Percentiles rank a stretch among this genome's conserved stretches.
These are phyloP conservation scores for Drosophila histrio DNA, from an alignment of 2,888 invertebrate species.

Conservation along the genomic window DNA sequence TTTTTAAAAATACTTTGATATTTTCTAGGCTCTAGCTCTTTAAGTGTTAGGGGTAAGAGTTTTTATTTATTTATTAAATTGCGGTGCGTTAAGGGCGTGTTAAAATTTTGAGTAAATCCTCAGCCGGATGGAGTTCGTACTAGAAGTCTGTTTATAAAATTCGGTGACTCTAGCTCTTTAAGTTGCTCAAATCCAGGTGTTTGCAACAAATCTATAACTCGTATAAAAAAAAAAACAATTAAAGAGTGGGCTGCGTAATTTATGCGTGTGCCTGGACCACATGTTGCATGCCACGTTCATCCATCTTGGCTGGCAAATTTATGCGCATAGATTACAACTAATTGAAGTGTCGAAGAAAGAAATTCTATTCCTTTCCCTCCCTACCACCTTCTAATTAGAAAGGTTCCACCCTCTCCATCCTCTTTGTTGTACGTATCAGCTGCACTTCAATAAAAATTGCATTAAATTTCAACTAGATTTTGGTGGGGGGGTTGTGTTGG, in stretches of 20 bases:
- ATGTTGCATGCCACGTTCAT: conserved; percentile 60
- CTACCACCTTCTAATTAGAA: conserved; percentile 57
- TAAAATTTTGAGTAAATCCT: too few relatives aligned
- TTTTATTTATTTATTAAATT: too few relatives aligned
- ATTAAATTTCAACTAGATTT: conserved; percentile 24
- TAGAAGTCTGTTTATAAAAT: too few relatives aligned
- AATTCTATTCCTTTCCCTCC: conserved; percentile 30
- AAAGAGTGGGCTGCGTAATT: conserved; percentile 31
- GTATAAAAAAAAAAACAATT: conserved; percentile 21
- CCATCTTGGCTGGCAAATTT: conserved; percentile 54
- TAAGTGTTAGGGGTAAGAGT: too few relatives aligned
- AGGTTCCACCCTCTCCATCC: neutral
- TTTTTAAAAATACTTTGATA: too few relatives aligned
- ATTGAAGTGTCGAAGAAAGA: conserved; percentile 57
- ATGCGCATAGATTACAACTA: conserved; percentile 75
- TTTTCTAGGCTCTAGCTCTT: too few relatives aligned
- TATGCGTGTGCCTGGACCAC: conserved; percentile 54
- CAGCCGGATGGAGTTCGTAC: too few relatives aligned
- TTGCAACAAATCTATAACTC: too few relatives aligned
- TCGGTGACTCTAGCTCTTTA: too few relatives aligned
- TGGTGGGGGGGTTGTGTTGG: neutral
- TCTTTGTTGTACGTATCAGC: neutral
- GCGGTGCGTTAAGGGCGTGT: too few relatives aligned
- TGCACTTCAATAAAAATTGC: conserved; percentile 62
- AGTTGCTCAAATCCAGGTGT: too few relatives aligned